Base-by-base conservation (phyloP, 2,113 vertebrate species). In the Elanus axillaris region DNA sequence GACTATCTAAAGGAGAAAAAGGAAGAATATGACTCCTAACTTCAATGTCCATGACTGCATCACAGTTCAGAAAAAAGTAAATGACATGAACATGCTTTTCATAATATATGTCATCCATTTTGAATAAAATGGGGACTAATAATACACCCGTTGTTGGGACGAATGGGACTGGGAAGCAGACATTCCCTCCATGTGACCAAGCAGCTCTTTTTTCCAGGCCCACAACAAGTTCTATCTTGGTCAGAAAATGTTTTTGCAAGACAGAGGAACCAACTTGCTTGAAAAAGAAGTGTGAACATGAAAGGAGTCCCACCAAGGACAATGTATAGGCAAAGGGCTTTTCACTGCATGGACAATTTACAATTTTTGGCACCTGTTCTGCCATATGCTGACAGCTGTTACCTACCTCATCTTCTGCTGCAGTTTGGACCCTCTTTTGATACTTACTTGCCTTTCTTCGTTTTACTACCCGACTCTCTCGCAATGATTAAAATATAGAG, bases 191-290 rank as follows among this genome's bases (percentile, higher is more conserved):
- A 63, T 6, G 26, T 36, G 17, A 85, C 11, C 29, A 76, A 38
- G 9, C 0, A 0, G 45, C 4, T 32, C 3, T 32, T 34, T 22
- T 45, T 38, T 52, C 27, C 19, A 48, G 66, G 42, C 18, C 18
- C 8, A 22, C 0, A 2, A 4, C 3, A 64, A 89, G 7, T 53
- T 69, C 52, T 71, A 1, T 14, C 87, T 72, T 71, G 8, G 45
- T n/a, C 55, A 89, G 63, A 91, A 91, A 95, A 77, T 2, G 2
- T 29, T 59, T 83, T 66, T 75, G 31, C 55, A 91, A 73, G 42
- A 42, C 12, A 91, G 36, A 4, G 13, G 4, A 87, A 87, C 2
- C 20, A 69, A 50, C 13, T 2, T 66, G 29, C 14, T 56, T 36
- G 20, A 76, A 27, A 79, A 82, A 76, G 56, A 72, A 76, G 45